Evolutionary conservation across 2,113 vertebrate species (phyloP), one percentile per base, ranked within the genome.

Genomic region (Corythornis vintsioides): DNA sequence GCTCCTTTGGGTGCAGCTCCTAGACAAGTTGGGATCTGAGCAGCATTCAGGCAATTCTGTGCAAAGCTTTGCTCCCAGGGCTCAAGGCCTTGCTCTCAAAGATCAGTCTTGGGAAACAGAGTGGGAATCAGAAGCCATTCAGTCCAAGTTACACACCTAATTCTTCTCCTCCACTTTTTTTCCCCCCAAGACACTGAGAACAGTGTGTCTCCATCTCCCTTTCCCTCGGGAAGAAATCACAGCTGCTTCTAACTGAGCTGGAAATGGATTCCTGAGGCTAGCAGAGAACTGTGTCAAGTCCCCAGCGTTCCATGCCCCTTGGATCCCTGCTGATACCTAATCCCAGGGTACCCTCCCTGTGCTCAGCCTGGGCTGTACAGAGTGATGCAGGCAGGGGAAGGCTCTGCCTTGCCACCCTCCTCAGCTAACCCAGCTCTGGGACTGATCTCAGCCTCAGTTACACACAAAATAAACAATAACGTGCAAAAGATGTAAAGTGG

Each of bases 331-430:
- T 2, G 3, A 16, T 4, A 47, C 6, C 0, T 7, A 25, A 50
- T 15, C 77, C n/a, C 5, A 1, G 10, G 56, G 31, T 16, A 4
- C 48, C 40, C 40, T 35, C 3, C 3, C 55, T 2, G 3, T 19
- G 38, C 73, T 53, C 38, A 52, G 18, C 59, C 80, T 31, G 48
- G 11, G 1, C 16, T 0, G 3, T 0, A 2, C n/a, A 33, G 18
- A 2, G 48, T 1, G 4, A 28, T 8, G 48, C 19, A 7, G n/a
- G 4, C 56, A 13, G 33, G 2, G 11, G 10, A 2, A 22, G 40
- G 55, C 13, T 88, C 69, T 73, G 56, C 56, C 47, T 33, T 31
- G 8, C n/a, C 45, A 10, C 78, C 53, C n/a, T 72, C 59, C 33
- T 55, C 31, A 16, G 43, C 47, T 28, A 20, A 50, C 13, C 31